Evolutionary conservation across 1,140 invertebrate species (phyloP).

Genomic region (Colletes gigas): DNA sequence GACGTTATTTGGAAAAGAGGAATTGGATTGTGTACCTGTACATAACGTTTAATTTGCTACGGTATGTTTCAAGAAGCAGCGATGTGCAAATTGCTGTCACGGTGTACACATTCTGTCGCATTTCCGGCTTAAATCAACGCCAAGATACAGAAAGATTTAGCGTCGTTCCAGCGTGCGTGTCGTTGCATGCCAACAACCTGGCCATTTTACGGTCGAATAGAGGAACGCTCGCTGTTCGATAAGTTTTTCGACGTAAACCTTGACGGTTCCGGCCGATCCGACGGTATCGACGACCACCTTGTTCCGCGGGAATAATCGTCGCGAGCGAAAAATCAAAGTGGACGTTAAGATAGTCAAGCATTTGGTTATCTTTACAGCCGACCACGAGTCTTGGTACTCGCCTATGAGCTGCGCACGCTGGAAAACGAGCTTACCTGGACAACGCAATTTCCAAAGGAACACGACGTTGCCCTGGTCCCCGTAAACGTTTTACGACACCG

Average conservation of each 20-base stretch:
- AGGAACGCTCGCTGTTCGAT: constrained; percentile 13
- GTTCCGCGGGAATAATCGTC: constrained; percentile 47
- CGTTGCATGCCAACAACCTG: not conserved
- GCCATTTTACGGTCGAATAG: constrained; percentile 3
- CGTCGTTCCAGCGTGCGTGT: not conserved
- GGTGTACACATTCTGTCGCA: not conserved
- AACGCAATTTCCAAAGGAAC: constrained; percentile 56
- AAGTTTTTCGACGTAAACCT: constrained; percentile 16
- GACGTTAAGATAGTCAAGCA: constrained; percentile 66
- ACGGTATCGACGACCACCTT: constrained; percentile 36
- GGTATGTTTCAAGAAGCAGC: not conserved
- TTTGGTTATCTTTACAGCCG: constrained; percentile 76
- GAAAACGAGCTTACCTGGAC: constrained; percentile 48
- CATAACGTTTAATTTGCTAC: no score
- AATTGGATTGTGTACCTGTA: no score
- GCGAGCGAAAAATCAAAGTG: constrained; percentile 57
- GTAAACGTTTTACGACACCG: constrained; percentile 73
- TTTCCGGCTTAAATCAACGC: not conserved
- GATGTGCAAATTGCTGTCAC: not conserved
- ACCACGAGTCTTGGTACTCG: constrained; percentile 53
- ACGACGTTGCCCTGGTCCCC: constrained; percentile 54
- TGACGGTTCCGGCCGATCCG: not conserved
- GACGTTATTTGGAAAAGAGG: no score
- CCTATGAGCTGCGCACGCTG: constrained; percentile 52
- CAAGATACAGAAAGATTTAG: constrained; percentile 15